Conservation (phyloP, 2,113 vertebrate genomes). For the Leucopsar rothschildi region DNA sequence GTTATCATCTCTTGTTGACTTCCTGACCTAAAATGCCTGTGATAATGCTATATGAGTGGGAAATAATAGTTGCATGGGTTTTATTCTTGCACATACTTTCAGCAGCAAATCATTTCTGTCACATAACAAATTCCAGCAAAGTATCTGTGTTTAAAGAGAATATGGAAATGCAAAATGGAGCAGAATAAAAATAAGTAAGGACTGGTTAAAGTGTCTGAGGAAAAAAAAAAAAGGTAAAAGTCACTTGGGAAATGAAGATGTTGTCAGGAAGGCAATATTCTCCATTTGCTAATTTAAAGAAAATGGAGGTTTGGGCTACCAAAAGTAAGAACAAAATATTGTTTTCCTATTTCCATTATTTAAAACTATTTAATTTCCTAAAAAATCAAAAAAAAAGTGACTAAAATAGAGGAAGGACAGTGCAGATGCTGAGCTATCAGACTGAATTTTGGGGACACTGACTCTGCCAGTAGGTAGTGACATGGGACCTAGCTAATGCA, state of each 20-base stretch:
- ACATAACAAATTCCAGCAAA: not conserved
- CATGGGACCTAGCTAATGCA: not conserved
- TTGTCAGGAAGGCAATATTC: not conserved
- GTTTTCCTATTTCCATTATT: not conserved
- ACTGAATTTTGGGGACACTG: not conserved
- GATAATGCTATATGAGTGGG: not conserved
- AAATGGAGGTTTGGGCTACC: not conserved
- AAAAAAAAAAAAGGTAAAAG: not conserved
- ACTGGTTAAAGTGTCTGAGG: not conserved
- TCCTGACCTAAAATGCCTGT: not conserved
- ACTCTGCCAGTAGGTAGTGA: not conserved
- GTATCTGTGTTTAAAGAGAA: not conserved
- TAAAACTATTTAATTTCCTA: not conserved
- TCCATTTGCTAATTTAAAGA: not conserved
- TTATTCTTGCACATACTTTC: not conserved
- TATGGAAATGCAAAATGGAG: not conserved
- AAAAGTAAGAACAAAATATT: not conserved
- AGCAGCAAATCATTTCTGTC: not conserved
- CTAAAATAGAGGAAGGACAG: not conserved
- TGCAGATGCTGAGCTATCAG: not conserved
- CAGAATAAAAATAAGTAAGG: not conserved
- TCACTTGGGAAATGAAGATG: not conserved
- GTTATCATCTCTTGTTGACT: not conserved
- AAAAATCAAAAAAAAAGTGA: not conserved
- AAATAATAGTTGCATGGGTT: not conserved